phyloP scores from a whole-genome alignment of 2,888 invertebrate genomes.

The Cotesia congregata region DNA sequence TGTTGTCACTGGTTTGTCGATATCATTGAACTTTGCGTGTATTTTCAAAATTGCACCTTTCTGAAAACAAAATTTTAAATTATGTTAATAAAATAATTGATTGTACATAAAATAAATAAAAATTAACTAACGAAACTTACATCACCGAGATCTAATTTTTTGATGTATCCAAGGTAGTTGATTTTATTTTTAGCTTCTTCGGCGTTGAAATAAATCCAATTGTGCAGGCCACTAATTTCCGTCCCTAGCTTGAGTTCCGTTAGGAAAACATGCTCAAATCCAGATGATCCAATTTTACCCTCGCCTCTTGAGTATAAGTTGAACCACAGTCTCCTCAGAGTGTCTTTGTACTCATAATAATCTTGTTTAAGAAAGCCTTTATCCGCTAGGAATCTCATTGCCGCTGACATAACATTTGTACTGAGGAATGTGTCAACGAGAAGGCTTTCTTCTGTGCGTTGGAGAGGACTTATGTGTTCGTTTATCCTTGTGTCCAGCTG shows the following conservation, averaged over 20 bases:
- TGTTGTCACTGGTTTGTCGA: constrained; percentile 83
- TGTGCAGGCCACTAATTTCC: constrained; percentile 87
- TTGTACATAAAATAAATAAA: too few relatives aligned
- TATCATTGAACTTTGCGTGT: constrained; percentile 79
- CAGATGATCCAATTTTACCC: constrained; percentile 87
- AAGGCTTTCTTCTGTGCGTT: constrained; percentile 64
- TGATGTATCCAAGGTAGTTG: constrained; percentile 86
- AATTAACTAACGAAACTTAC: constrained; percentile 71
- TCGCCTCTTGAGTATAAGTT: constrained; percentile 84
- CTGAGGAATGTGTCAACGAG: constrained; percentile 70
- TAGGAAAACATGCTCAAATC: constrained; percentile 93
- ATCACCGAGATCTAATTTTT: constrained; percentile 79
- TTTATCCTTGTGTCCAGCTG: constrained; percentile 80
- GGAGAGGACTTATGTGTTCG: constrained; percentile 81
- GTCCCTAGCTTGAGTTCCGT: constrained; percentile 84
- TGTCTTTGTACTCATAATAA: constrained; percentile 77
- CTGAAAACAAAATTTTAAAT: constrained; percentile 70
- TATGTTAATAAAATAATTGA: neutral
- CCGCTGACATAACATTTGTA: constrained; percentile 72
- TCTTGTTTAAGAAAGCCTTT: constrained; percentile 67
- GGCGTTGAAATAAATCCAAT: constrained; percentile 88
- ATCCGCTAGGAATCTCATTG: constrained; percentile 71
- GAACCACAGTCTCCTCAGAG: constrained; percentile 84
- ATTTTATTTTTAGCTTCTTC: constrained; percentile 81
- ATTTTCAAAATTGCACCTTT: constrained; percentile 83